These are phyloP conservation scores for Talpa occidentalis DNA, from an alignment of 2,113 vertebrate species.

Conservation along the genomic window DNA sequence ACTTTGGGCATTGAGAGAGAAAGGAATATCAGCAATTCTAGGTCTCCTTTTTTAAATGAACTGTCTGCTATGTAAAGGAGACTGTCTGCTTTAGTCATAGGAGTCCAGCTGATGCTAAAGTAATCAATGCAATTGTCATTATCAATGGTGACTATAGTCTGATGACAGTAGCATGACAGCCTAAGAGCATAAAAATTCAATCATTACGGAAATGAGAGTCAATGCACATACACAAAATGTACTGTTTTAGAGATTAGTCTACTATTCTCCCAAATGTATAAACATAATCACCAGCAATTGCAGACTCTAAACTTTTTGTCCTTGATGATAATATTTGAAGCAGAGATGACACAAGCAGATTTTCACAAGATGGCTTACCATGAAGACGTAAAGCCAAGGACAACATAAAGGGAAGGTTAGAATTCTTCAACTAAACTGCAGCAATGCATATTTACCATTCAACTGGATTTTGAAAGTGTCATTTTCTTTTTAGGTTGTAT, in stretches of 20 bases:
- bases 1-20: slow-evolving; percentile 42
- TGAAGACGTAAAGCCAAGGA: not conserved
- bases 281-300: slow-evolving; percentile 51
- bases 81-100: slow-evolving; percentile 65
- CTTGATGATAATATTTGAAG: slow-evolving; percentile 57
- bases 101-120: slow-evolving; percentile 56
- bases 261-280: slow-evolving; percentile 11
- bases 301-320: slow-evolving; percentile 27
- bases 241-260: slow-evolving; percentile 44
- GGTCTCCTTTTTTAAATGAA: slow-evolving; percentile 46
- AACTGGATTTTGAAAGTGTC: not conserved
- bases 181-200: slow-evolving; percentile 56
- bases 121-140: slow-evolving; percentile 63
- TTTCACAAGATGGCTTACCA: slow-evolving; percentile 2
- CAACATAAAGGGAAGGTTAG: not conserved
- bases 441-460: not conserved
- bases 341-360: slow-evolving; percentile 62
- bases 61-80: not conserved
- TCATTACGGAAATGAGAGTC: slow-evolving; percentile 30
- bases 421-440: slow-evolving; percentile 20
- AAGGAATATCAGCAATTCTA: slow-evolving; percentile 29
- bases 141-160: slow-evolving; percentile 45
- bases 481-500: not conserved
- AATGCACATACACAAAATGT: not conserved
- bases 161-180: slow-evolving; percentile 16